Evolutionary conservation across 2,797 vertebrate genomes (phyloP).

Genomic region (Allobates femoralis): DNA sequence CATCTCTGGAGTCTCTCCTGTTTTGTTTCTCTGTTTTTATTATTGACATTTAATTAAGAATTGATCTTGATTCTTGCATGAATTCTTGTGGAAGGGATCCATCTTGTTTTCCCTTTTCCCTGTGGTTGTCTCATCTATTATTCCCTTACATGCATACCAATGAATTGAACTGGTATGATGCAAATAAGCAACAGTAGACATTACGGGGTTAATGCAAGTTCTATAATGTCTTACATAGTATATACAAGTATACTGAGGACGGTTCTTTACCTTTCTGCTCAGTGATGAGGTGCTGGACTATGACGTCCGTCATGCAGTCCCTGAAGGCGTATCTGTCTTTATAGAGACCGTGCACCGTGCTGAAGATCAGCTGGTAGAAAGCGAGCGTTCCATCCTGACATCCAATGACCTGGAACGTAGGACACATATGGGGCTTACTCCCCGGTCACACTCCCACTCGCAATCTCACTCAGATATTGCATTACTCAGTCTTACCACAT

Average conservation of each 20-base stretch:
- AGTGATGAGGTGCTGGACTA: constrained; percentile 96
- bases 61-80: no score
- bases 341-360: constrained; percentile 96
- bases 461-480: neutral
- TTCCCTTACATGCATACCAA: no score
- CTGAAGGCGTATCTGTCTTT: constrained; percentile 96
- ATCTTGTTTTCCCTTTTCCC: no score
- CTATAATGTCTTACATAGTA: no score
- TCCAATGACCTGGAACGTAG: constrained; percentile 85
- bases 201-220: no score
- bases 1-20: no score
- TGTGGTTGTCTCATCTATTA: no score
- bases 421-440: neutral
- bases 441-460: neutral
- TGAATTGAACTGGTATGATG: no score
- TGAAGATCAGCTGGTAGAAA: constrained; percentile 96
- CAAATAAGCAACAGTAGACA: no score
- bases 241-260: neutral
- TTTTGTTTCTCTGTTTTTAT: no score
- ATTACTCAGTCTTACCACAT: constrained; percentile 84
- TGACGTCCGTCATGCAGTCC: constrained; percentile 97
- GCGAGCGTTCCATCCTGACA: constrained; percentile 97
- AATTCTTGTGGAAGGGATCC: no score
- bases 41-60: no score
- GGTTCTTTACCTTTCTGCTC: constrained; percentile 89